Base-by-base conservation (phyloP, 2,888 invertebrate species). In the Cephus runcator region DNA sequence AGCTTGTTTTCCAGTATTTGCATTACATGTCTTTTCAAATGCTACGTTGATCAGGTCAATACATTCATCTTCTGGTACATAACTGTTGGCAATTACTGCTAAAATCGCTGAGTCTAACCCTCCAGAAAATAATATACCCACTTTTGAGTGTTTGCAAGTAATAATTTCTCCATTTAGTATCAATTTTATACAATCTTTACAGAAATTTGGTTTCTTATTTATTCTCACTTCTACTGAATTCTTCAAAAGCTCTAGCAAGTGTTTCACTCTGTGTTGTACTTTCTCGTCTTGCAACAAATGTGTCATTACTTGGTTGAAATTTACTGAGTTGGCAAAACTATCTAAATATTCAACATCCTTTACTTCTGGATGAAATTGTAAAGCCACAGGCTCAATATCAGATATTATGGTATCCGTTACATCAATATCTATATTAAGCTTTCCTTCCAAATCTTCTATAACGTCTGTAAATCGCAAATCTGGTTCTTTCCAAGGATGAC, bases 31-130 rank as follows among this genome's bases (percentile, higher is more conserved):
- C 88, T 93, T 94, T 87, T 94, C 95, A 92, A 99, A 99, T 31
- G 98, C 97, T n/a, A 99, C 98, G 93, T 99, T 99, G 56, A 98
- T 93, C 33, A 99, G 93, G 91, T 99, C 98, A 85, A 99, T 97
- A 34, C 95, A 93, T 87, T 96, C 95, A 76, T 93, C 88, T 79
- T 87, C 86, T 1, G 94, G 92, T 31, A 96, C 92, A 92, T 93
- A 95, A 92, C 94, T 94, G 89, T 97, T 94, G 11, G 96, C 95
- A 74, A 98, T 88, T 74, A 95, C 93, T 36, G 99, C 96, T 83
- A 99, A 92, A 84, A 99, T 94, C n/a, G 98, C 95, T 80, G 98
- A 99, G 92, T 99, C 99, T 69, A 99, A 93, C 30, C 99, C 99
- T 69, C 99, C 99, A 81, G 99, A 99, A 93, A 99, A 99, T 83